Conservation (phyloP, 2,113 vertebrate genomes). For the Capreolus pygargus region DNA sequence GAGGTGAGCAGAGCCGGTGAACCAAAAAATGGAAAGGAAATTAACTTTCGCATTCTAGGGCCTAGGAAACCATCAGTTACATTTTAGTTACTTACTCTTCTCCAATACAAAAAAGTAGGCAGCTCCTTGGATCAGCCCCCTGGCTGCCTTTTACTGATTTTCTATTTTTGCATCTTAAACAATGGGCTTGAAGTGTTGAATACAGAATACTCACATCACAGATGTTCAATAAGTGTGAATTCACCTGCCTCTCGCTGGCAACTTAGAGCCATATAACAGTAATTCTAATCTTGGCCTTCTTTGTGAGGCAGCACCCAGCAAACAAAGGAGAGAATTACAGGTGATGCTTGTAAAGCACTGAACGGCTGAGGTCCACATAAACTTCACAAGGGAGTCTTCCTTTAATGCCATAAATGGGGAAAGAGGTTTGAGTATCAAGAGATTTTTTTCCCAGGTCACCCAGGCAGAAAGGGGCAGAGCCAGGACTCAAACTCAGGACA, state of each 20-base stretch:
- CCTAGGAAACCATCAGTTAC: not conserved
- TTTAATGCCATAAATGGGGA: not conserved
- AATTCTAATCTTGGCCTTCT: not conserved
- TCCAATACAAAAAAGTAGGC: not conserved
- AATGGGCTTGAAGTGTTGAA: not conserved
- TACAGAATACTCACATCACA: not conserved
- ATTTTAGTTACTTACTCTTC: not conserved
- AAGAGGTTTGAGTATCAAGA: not conserved
- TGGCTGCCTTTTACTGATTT: not conserved
- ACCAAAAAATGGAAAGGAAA: not conserved
- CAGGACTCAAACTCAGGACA: not conserved
- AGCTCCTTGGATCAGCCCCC: not conserved
- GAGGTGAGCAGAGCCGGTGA: not conserved
- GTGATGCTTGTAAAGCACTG: too few relatives aligned
- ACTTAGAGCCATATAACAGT: not conserved
- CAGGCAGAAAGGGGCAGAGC: not conserved
- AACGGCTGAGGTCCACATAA: not conserved
- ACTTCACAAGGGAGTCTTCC: not conserved
- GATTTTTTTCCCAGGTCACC: not conserved
- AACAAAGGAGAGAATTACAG: not conserved
- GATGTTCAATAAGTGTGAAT: not conserved
- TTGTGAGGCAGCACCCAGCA: not conserved
- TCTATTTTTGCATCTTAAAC: not conserved
- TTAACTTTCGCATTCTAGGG: not conserved
- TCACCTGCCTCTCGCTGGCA: not conserved